phyloP scores from a whole-genome alignment of 2,888 invertebrate genomes.

The Calliopum simillimum region DNA sequence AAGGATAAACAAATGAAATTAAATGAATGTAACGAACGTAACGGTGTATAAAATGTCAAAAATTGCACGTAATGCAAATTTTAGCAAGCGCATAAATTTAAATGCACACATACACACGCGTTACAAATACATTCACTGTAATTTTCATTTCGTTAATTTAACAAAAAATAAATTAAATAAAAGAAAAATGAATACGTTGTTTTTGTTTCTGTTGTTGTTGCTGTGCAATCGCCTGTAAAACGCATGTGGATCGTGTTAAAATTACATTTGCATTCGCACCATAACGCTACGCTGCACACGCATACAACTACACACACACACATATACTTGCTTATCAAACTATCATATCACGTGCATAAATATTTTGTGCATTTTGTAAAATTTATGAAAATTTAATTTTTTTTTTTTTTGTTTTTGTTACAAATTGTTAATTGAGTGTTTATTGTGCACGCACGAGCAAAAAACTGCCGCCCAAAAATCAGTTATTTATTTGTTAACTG shows the following conservation, averaged over 20 bases:
- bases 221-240: slow-evolving; percentile 36
- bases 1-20: background rate
- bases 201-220: slow-evolving; percentile 22
- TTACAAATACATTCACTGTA: background rate
- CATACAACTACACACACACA: slow-evolving; percentile 3
- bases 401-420: too few relatives aligned
- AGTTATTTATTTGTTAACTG: slow-evolving; percentile 36
- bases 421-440: slow-evolving; percentile 65
- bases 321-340: background rate
- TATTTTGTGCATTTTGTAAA: slow-evolving; percentile 42
- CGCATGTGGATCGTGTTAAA: slow-evolving; percentile 45
- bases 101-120: slow-evolving; percentile 8
- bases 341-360: slow-evolving; percentile 24
- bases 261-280: slow-evolving; percentile 41
- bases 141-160: slow-evolving; percentile 24
- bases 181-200: slow-evolving; percentile 26
- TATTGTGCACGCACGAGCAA: slow-evolving; percentile 52
- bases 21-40: too few relatives aligned
- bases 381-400: slow-evolving; percentile 63
- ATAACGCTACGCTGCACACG: slow-evolving; percentile 17
- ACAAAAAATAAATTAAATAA: background rate
- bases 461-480: slow-evolving; percentile 46
- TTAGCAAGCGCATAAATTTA: slow-evolving; percentile 26
- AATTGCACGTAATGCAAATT: slow-evolving; percentile 32
- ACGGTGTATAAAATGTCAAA: slow-evolving; percentile 18